phyloP scores from a whole-genome alignment of 2,113 vertebrate genomes.

The Engraulis encrasicolus region DNA sequence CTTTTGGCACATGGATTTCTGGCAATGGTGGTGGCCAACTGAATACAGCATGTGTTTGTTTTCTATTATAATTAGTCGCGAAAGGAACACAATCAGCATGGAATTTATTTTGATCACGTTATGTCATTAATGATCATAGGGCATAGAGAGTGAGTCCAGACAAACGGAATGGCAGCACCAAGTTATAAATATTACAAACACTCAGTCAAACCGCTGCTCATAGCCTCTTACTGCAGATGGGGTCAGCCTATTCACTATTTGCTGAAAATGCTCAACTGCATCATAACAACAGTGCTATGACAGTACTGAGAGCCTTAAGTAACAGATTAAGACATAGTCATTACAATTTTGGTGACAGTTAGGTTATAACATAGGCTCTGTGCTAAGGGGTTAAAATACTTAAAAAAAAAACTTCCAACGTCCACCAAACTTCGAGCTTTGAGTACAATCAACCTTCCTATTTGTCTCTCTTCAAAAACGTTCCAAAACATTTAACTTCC shows the following conservation, averaged over 20 bases:
- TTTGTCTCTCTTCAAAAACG: neutral
- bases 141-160: no score
- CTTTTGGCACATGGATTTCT: neutral
- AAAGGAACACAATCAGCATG: neutral
- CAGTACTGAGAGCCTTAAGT: no score
- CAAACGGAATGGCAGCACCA: neutral
- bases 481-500: neutral
- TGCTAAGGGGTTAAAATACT: neutral
- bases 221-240: no score
- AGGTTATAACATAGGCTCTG: no score
- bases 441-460: neutral
- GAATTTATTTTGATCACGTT: neutral
- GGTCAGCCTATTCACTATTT: no score
- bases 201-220: neutral
- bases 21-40: no score
- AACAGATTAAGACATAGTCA: no score
- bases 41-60: no score
- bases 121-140: neutral
- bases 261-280: no score
- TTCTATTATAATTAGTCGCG: neutral
- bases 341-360: no score
- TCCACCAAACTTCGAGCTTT: neutral
- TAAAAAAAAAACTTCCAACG: neutral
- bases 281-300: no score
- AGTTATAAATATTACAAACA: neutral